These are phyloP conservation scores for Brachionus asplanchnoidis DNA, from an alignment of 1,140 invertebrate species.

Conservation along the genomic window DNA sequence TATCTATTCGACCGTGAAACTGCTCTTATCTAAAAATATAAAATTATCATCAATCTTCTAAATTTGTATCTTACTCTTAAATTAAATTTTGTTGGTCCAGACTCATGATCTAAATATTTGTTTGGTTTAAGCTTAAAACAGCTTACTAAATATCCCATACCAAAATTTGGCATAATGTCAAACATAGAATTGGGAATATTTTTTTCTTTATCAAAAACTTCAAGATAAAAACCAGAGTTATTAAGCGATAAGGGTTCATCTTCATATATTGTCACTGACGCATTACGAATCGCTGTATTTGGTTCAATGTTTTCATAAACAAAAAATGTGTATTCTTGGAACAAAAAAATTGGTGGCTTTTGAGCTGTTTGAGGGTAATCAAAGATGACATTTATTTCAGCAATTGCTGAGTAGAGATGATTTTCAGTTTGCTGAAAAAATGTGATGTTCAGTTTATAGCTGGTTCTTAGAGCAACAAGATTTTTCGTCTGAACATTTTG, in stretches of 20 bases:
- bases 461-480: background rate
- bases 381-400: background rate
- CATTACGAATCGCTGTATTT: background rate
- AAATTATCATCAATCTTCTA: background rate
- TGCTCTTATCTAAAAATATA: slow-evolving; percentile 17
- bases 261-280: background rate
- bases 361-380: background rate
- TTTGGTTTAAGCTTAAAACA: background rate
- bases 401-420: background rate
- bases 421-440: background rate
- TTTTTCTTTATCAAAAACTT: background rate
- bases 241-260: background rate
- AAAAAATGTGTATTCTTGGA: background rate
- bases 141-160: background rate
- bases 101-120: slow-evolving; percentile 3
- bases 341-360: background rate
- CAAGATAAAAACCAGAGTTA: slow-evolving; percentile 15
- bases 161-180: slow-evolving; percentile 6
- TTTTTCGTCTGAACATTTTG: background rate
- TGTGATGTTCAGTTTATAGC: background rate
- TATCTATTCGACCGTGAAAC: background rate
- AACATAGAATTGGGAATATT: background rate
- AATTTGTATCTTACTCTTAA: background rate
- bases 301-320: background rate
- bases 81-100: background rate